Evolutionary conservation across 1,140 invertebrate genomes (phyloP).

Genomic region (Drosophila nasuta): DNA sequence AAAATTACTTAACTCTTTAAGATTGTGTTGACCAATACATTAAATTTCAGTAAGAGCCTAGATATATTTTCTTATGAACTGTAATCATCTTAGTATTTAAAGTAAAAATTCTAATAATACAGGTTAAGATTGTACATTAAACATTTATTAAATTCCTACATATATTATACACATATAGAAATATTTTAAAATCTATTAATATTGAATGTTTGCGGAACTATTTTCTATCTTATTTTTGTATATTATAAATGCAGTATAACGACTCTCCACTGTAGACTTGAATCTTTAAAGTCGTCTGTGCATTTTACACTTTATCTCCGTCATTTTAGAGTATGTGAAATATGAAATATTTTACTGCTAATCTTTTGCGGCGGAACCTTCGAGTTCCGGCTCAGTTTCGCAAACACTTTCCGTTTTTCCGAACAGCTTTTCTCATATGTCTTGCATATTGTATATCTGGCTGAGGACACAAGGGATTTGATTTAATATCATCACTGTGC

Average conservation of each 20-base stretch:
- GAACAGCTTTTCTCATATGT: slow-evolving; percentile 57
- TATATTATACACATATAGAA: too few relatives aligned
- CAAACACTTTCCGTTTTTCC: slow-evolving; percentile 63
- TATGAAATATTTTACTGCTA: slow-evolving; percentile 71
- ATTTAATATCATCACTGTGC: slow-evolving; percentile 8
- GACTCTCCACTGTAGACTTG: slow-evolving; percentile 38
- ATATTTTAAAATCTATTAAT: too few relatives aligned
- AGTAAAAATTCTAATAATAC: too few relatives aligned
- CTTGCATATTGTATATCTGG: slow-evolving; percentile 49
- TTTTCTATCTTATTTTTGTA: background rate
- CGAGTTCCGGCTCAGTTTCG: slow-evolving; percentile 71
- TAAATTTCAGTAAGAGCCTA: too few relatives aligned
- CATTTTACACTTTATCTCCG: slow-evolving; percentile 49
- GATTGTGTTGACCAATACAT: too few relatives aligned
- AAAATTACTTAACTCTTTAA: too few relatives aligned
- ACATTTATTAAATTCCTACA: too few relatives aligned
- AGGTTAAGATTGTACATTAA: too few relatives aligned
- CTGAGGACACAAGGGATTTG: slow-evolving; percentile 19
- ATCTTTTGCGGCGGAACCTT: slow-evolving; percentile 69
- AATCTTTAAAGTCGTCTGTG: slow-evolving; percentile 43
- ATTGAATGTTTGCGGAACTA: background rate
- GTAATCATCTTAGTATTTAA: too few relatives aligned
- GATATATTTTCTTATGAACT: too few relatives aligned
- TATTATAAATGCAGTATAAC: background rate
- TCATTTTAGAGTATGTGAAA: slow-evolving; percentile 60